Base-by-base conservation (phyloP, 2,797 vertebrate species). In the Enteromius treurensis region DNA sequence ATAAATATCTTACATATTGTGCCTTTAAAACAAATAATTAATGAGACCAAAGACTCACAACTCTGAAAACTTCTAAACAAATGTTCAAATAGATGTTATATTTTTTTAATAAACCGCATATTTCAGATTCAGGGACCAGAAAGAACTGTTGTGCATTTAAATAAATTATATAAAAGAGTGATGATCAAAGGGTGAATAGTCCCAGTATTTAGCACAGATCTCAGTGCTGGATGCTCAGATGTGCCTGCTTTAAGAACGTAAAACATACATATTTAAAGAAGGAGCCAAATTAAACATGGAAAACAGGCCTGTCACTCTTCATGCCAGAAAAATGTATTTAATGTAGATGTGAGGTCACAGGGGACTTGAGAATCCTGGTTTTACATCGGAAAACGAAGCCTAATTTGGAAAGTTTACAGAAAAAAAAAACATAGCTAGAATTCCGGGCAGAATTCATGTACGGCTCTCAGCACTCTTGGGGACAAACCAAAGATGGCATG, bases 401-500 rank as follows among this genome's bases (percentile, higher is more conserved):
- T 97, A 97, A 98, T 98, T 98, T 97, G 96, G 97, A 94, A 96
- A 96, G 95, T 95, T 95, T 95, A 95, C 94, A 94, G 95, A 91
- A 62, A 86, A 71, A 26, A 69, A 78, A 90, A 91, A 92, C 95
- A 97, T 97, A 92, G 93, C 92, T 95, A 91, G 93, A 94, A 96
- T 97, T 94, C 95, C 91, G 92, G 82, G 76, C 91, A 91, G 82
- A 87, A 87, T 86, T 84, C 76, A 86, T 87, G 91, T 87, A 87
- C 82, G 91, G 88, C 90, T 91, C 80, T 81, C 86, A 79, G 89
- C 89, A 90, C 88, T 93, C 86, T 71, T 84, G 86, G 87, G 89
- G 84, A 93, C 51, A 83, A 88, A 88, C 90, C 90, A 83, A 86
- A 83, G 76, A 77, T 87, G 79, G 84, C 84, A 93, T 92, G 89